These are phyloP conservation scores for Steinernema feltiae DNA, from an alignment of 1,140 invertebrate genomes.

Conservation along the genomic window DNA sequence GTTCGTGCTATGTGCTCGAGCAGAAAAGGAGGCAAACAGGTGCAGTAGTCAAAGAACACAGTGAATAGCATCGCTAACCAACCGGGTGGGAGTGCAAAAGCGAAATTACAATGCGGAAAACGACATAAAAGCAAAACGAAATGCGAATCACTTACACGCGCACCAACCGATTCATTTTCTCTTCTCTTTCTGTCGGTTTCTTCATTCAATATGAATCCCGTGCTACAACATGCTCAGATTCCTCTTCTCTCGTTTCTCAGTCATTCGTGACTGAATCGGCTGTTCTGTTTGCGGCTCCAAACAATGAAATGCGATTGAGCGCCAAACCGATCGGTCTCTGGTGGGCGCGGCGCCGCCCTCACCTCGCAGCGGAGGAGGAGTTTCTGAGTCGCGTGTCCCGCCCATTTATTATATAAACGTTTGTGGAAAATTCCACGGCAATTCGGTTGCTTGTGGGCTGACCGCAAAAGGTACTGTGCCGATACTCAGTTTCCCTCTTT, in stretches of 20 bases:
- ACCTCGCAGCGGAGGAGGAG: neutral
- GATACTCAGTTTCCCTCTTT: neutral
- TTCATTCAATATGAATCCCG: too few relatives aligned
- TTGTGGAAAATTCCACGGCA: constrained; percentile 5
- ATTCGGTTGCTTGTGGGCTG: neutral
- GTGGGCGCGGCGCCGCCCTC: neutral
- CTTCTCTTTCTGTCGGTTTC: too few relatives aligned
- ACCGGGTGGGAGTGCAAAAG: too few relatives aligned
- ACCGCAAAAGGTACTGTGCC: neutral
- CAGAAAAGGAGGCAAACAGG: neutral
- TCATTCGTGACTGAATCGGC: too few relatives aligned
- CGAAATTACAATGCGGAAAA: too few relatives aligned
- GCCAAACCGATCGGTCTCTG: neutral
- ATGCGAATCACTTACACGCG: too few relatives aligned
- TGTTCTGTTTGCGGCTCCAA: neutral
- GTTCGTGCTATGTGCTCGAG: neutral
- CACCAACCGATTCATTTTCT: too few relatives aligned
- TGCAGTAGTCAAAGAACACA: too few relatives aligned
- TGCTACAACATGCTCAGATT: too few relatives aligned
- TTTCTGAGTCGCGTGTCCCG: neutral
- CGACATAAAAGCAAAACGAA: too few relatives aligned
- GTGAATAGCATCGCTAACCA: too few relatives aligned
- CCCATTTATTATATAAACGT: constrained; percentile 8
- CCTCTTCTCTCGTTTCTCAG: too few relatives aligned
- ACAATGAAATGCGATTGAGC: neutral